Evolutionary conservation across 2,888 invertebrate genomes (phyloP), one percentile per base, ranked within the genome.

Genomic region (Nebria salina): DNA sequence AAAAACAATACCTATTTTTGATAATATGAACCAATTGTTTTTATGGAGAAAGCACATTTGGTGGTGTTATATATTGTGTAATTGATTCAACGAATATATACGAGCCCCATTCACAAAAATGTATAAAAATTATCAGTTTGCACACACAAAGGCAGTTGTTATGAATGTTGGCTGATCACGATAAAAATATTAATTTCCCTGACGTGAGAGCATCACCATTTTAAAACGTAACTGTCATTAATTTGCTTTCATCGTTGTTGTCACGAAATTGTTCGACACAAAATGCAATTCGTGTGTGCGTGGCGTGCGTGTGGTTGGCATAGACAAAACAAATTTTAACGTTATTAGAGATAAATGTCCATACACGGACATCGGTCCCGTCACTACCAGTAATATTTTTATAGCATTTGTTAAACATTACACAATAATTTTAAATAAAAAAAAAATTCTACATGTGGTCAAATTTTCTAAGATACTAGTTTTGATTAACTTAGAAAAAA

Each of bases 171-270:
- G 8, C 54, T 8, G 73, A 80, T 80, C 75, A 70, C 70, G 75
- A 75, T 80, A 80, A 80, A 80, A 80, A 80, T 80, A 80, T 75
- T 75, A 80, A 80, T 80, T 80, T 80, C 70, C 65, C 70, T 80
- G 75, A 75, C 73, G 43, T 26, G 68, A 68, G 34, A 68, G 25
- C 76, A 66, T 66, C 76, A 72, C 41, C 78, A 74, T 77, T 77
- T 77, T 54, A 54, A 72, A 77, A 77, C 72, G 34, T 72, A 77
- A 64, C 77, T 74, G 66, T 74, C 78, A 74, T 78, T 78, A 78
- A 78, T 78, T 78, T 74, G 78, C 73, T 78, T 74, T 74, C 73
- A 77, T 8, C 73, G 65, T 25, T 68, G 68, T 20, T 65, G 11
- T 41, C 54, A 42, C 42, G 74, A 78, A 78, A 68, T 78, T 78